Conservation (phyloP, 2,797 vertebrate genomes). For the Cryptoblepharus egeriae region DNA sequence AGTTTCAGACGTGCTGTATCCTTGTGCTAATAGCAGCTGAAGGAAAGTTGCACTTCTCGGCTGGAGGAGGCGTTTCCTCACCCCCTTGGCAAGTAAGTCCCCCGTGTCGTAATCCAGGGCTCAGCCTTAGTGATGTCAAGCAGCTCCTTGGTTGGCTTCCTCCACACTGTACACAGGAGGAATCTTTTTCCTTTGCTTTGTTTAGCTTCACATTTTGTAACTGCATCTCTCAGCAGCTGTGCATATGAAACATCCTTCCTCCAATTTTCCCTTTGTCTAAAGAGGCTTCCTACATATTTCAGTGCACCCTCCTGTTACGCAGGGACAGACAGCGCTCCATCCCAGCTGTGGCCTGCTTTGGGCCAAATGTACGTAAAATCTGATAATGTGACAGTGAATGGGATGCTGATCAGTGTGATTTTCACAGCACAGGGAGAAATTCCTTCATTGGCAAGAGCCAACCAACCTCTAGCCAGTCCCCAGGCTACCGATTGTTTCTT, state of each 20-base stretch:
- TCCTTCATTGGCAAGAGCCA: not conserved
- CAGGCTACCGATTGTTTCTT: too few species aligned
- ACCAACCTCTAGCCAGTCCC: too few species aligned
- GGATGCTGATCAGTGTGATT: not conserved
- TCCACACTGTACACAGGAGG: constrained; percentile 66
- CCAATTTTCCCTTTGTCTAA: constrained; percentile 56
- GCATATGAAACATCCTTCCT: constrained; percentile 71
- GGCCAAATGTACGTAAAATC: not conserved
- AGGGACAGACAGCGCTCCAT: not conserved
- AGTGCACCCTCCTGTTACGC: constrained; percentile 1
- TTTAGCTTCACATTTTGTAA: constrained; percentile 64
- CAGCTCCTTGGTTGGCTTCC: constrained; percentile 70
- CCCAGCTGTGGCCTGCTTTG: not conserved
- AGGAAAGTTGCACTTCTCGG: constrained; percentile 76
- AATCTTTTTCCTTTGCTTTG: constrained; percentile 75
- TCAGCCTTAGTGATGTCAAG: constrained; percentile 79
- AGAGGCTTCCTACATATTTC: constrained; percentile 56
- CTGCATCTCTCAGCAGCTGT: constrained; percentile 66
- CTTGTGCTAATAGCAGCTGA: constrained; percentile 60
- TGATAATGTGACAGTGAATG: not conserved
- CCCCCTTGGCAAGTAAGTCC: constrained; percentile 67
- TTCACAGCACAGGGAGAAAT: rapidly evolving
- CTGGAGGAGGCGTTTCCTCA: constrained; percentile 79
- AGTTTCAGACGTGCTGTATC: constrained; percentile 55
- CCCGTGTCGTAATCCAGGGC: constrained; percentile 78